These are phyloP conservation scores for Propithecus deckenii DNA, from an alignment of 2,797 vertebrate species.

Conservation along the genomic window DNA sequence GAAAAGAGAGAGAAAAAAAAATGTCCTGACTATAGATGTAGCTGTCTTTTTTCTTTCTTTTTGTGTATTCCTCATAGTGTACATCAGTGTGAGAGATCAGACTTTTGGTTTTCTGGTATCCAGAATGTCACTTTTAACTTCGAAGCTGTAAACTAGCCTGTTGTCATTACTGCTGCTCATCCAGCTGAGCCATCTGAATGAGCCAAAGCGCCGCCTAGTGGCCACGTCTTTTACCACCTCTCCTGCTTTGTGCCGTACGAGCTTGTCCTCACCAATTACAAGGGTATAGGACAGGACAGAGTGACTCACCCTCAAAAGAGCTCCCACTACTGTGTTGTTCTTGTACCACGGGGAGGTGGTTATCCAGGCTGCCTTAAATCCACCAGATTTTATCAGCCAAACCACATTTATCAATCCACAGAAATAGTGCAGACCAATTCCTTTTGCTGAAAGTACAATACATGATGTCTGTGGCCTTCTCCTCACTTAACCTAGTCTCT, in stretches of 20 bases:
- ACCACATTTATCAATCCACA: background rate
- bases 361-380: background rate
- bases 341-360: fast-evolving
- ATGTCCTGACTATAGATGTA: background rate
- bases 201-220: background rate
- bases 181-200: background rate
- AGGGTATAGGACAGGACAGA: background rate
- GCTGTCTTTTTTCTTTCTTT: background rate
- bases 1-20: background rate
- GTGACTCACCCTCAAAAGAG: background rate
- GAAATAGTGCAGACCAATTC: background rate
- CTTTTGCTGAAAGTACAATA: background rate
- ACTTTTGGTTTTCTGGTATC: background rate
- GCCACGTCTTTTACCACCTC: background rate
- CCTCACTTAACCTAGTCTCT: background rate
- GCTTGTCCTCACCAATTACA: background rate
- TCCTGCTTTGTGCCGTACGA: background rate
- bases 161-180: too few species aligned
- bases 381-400: background rate
- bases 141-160: background rate
- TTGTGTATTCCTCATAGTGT: background rate
- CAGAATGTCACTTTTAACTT: background rate
- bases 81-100: background rate
- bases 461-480: fast-evolving
- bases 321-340: background rate